These are phyloP conservation scores for Cyanistes caeruleus DNA, from an alignment of 2,113 vertebrate species.

Conservation along the genomic window DNA sequence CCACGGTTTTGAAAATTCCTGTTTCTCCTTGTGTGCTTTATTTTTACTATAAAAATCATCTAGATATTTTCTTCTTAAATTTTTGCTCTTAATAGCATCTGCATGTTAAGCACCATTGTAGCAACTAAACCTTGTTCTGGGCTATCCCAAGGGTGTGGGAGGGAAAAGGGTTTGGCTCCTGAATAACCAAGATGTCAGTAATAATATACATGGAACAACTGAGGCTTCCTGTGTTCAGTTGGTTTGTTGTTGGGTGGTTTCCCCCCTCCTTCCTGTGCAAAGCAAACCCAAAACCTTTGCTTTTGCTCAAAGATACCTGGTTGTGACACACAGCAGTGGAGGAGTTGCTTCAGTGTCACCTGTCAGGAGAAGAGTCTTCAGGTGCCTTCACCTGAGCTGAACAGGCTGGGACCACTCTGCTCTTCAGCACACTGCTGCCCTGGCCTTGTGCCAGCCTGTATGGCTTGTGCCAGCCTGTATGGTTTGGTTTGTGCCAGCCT, in stretches of 20 bases:
- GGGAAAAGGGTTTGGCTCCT: neutral
- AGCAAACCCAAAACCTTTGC: neutral
- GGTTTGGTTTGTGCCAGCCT: neutral
- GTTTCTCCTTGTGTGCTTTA: neutral
- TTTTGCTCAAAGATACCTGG: neutral
- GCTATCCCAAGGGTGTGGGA: neutral
- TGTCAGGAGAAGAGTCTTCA: neutral
- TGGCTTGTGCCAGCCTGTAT: neutral
- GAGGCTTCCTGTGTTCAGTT: neutral
- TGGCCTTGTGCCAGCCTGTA: neutral
- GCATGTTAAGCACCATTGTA: neutral
- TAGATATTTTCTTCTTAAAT: neutral
- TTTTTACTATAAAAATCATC: neutral
- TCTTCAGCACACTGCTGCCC: neutral
- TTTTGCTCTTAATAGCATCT: neutral
- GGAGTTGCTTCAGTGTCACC: neutral
- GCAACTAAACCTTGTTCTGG: neutral
- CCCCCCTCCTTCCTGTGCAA: neutral
- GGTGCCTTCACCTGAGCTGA: neutral
- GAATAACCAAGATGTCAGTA: neutral
- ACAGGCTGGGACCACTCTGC: fast-evolving
- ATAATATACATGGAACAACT: neutral
- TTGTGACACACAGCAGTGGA: neutral
- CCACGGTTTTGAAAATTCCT: neutral
- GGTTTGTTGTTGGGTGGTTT: neutral